Conservation (phyloP, 2,888 invertebrate genomes). For the Oeneis ivallda region DNA sequence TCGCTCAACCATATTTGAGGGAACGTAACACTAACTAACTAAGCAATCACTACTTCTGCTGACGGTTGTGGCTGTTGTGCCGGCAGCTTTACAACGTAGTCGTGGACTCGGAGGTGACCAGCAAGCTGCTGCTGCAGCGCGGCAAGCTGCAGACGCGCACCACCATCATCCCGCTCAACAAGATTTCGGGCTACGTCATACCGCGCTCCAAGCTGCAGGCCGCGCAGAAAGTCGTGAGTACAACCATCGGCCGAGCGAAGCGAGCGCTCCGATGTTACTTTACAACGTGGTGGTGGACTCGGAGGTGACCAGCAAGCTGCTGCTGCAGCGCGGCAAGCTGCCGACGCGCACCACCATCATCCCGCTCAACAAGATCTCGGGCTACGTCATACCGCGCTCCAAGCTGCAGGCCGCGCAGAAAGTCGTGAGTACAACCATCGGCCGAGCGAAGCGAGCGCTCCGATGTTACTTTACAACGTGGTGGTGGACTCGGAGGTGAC, state of each 20-base stretch:
- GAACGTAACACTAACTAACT: too few species aligned
- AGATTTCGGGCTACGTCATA: constrained; percentile 86
- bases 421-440: constrained; percentile 74
- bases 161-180: constrained; percentile 95
- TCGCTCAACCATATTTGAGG: too few species aligned
- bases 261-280: constrained; percentile 56
- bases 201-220: constrained; percentile 79
- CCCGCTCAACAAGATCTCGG: constrained; percentile 93
- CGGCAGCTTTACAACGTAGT: constrained; percentile 93
- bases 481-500: constrained; percentile 93
- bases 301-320: constrained; percentile 90
- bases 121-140: constrained; percentile 90
- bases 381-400: constrained; percentile 81
- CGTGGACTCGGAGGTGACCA: constrained; percentile 92
- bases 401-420: constrained; percentile 85
- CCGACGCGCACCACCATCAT: constrained; percentile 92
- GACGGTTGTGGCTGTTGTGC: too few species aligned
- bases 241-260: neutral
- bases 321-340: constrained; percentile 91
- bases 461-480: constrained; percentile 86
- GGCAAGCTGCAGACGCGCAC: constrained; percentile 90
- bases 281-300: constrained; percentile 95
- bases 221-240: constrained; percentile 86
- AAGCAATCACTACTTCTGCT: too few species aligned
- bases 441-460: too few species aligned